A percentile compares a stretch with the other conserved stretches of the same genome.
Evolutionary conservation across 2,113 vertebrate species (phyloP).

Genomic region (Tetrao urogallus): DNA sequence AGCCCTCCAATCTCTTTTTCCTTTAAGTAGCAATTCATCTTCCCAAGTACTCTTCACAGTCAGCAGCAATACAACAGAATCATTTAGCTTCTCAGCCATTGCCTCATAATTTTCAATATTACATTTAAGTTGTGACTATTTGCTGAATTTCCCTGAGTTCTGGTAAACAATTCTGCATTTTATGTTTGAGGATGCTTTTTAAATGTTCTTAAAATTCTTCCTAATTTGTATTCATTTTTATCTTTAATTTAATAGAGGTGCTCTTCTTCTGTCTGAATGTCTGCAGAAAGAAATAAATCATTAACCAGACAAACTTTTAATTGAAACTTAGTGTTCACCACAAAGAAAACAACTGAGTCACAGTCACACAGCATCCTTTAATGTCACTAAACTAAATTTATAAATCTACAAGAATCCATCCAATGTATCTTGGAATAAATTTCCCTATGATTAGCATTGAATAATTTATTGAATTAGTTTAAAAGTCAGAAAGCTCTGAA

Average conservation of each 20-base stretch:
- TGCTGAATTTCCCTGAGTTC: not conserved
- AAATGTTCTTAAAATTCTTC: not conserved
- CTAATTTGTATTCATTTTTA: not conserved
- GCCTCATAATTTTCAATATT: not conserved
- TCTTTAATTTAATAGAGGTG: not conserved
- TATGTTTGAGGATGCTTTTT: not conserved
- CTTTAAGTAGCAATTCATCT: not conserved
- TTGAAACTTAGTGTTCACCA: not conserved
- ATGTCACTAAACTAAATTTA: not conserved
- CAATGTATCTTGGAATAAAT: not conserved
- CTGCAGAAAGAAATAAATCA: not conserved
- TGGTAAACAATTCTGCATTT: not conserved
- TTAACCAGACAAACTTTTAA: not conserved
- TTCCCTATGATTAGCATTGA: not conserved
- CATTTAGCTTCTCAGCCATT: not conserved
- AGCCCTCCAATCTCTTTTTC: not conserved
- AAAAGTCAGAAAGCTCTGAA: not conserved
- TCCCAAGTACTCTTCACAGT: not conserved
- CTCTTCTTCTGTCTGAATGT: not conserved
- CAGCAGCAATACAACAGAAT: not conserved
- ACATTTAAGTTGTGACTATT: not conserved
- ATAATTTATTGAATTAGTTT: not conserved
- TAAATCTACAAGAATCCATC: not conserved
- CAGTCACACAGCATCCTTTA: not conserved
- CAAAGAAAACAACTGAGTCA: not conserved